A percentile compares a stretch with the other conserved stretches of the same genome.
These are phyloP conservation scores for Meteorus sp. DNA, from an alignment of 1,140 invertebrate species.

Conservation along the genomic window DNA sequence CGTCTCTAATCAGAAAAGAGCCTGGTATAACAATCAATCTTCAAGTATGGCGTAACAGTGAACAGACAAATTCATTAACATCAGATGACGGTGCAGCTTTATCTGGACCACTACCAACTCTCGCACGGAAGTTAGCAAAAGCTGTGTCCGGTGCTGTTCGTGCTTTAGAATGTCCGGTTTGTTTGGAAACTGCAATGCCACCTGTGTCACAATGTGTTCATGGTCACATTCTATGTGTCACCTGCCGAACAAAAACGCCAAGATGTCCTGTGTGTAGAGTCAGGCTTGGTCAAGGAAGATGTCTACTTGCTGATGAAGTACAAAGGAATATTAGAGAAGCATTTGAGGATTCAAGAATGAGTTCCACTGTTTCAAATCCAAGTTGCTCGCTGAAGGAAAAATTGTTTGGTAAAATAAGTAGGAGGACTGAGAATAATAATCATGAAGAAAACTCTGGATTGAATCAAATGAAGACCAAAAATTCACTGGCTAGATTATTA, in stretches of 20 bases:
- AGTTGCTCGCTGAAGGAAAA: constrained; percentile 40
- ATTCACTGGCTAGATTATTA: constrained; percentile 13
- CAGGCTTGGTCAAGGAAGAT: constrained; percentile 58
- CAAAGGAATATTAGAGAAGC: constrained; percentile 50
- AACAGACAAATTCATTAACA: constrained; percentile 47
- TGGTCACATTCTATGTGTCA: constrained; percentile 66
- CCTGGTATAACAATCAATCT: constrained; percentile 40
- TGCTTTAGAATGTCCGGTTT: constrained; percentile 66
- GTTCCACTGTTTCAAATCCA: neutral
- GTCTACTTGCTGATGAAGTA: constrained; percentile 62
- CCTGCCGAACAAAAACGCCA: constrained; percentile 63
- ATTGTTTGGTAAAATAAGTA: constrained; percentile 42
- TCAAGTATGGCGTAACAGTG: constrained; percentile 51
- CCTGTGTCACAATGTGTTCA: constrained; percentile 70
- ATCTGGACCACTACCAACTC: constrained; percentile 48
- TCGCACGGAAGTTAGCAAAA: constrained; percentile 48
- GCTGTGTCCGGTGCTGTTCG: constrained; percentile 57
- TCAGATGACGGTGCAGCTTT: constrained; percentile 36
- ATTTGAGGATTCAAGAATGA: constrained; percentile 36
- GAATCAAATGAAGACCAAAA: neutral
- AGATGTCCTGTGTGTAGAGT: constrained; percentile 67
- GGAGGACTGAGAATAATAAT: neutral
- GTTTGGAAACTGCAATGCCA: constrained; percentile 63
- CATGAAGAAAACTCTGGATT: neutral
- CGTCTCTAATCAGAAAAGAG: constrained; percentile 57